These are phyloP conservation scores for Etheostoma cragini DNA, from an alignment of 2,113 vertebrate species.

Conservation along the genomic window DNA sequence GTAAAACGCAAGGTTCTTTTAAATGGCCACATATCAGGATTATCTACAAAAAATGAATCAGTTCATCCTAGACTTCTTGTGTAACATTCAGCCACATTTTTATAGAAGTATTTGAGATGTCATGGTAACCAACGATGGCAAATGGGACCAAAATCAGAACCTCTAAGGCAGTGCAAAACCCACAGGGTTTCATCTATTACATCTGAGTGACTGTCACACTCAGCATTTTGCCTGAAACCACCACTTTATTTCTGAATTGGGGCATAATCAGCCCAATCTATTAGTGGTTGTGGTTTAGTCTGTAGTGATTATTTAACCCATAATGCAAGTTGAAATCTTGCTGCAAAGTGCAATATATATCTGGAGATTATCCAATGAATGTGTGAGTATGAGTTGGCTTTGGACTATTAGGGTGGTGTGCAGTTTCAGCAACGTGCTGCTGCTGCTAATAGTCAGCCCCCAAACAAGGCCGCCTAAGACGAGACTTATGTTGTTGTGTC, in stretches of 20 bases:
- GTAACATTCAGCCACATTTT: background rate
- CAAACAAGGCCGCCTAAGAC: background rate
- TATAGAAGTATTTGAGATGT: background rate
- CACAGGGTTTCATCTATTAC: background rate
- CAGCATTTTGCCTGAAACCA: background rate
- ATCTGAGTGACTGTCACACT: background rate
- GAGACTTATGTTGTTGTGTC: background rate
- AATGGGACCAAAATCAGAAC: background rate
- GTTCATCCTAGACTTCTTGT: background rate
- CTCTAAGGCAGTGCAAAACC: background rate
- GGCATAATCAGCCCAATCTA: background rate
- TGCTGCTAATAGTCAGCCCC: background rate
- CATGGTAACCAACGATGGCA: background rate
- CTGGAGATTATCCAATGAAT: background rate
- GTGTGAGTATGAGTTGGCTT: background rate
- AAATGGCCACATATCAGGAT: background rate
- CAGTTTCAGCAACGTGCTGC: constrained; percentile 6
- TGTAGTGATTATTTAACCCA: background rate
- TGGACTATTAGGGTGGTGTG: background rate
- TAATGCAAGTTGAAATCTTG: background rate
- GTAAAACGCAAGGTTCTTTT: background rate
- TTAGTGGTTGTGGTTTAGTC: background rate
- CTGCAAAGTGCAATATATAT: background rate
- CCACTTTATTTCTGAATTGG: no score
- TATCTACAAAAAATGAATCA: background rate